These are phyloP conservation scores for Drosophila ezoana DNA, from an alignment of 2,888 invertebrate species.

Conservation along the genomic window DNA sequence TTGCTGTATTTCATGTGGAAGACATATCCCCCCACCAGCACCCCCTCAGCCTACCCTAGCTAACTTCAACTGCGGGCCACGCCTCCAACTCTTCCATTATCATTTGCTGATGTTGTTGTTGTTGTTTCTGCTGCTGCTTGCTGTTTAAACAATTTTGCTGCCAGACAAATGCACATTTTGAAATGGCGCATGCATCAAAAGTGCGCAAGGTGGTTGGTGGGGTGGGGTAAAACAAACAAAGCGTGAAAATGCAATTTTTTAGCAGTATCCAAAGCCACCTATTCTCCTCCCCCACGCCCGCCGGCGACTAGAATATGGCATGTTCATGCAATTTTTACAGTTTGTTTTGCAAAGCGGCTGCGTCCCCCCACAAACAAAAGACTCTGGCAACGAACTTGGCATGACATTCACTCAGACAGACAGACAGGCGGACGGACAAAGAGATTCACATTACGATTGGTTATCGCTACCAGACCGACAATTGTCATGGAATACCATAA, in stretches of 20 bases:
- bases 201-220: background rate
- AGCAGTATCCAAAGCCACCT: slow-evolving; percentile 13
- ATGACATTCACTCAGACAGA: slow-evolving; percentile 36
- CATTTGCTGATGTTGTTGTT: slow-evolving; percentile 23
- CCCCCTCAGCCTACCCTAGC: background rate
- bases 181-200: slow-evolving; percentile 38
- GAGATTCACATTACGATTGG: slow-evolving; percentile 34
- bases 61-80: slow-evolving; percentile 8
- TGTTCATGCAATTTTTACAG: slow-evolving; percentile 76
- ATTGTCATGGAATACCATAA: slow-evolving; percentile 5
- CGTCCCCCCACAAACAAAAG: slow-evolving; percentile 64
- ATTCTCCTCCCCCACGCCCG: background rate
- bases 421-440: slow-evolving; percentile 21
- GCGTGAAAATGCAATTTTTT: slow-evolving; percentile 83
- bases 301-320: slow-evolving; percentile 57
- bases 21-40: background rate
- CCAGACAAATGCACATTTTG: slow-evolving; percentile 58
- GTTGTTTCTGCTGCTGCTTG: slow-evolving; percentile 24
- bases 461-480: slow-evolving; percentile 8
- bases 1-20: slow-evolving; percentile 26
- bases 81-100: slow-evolving; percentile 59
- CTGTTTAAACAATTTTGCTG: slow-evolving; percentile 55
- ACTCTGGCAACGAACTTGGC: slow-evolving; percentile 79
- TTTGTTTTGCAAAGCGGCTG: slow-evolving; percentile 75
- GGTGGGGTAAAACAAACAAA: slow-evolving; percentile 60